phyloP scores from a whole-genome alignment of 2,113 vertebrate species.

The Struthio camelus region DNA sequence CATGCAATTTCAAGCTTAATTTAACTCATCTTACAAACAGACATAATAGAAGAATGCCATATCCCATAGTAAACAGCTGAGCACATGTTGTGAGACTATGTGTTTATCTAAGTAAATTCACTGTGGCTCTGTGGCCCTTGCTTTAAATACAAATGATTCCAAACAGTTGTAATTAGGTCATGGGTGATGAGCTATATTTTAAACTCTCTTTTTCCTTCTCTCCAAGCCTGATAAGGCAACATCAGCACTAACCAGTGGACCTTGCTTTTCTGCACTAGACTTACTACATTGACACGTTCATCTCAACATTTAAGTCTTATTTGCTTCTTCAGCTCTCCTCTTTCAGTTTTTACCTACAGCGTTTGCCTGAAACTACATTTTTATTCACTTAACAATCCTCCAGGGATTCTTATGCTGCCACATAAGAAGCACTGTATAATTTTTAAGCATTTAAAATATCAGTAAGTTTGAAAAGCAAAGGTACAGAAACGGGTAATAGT shows the following conservation, averaged over 20 bases:
- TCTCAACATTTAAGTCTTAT: background rate
- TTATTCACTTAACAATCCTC: background rate
- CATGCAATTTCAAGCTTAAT: conserved; percentile 69
- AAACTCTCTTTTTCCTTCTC: background rate
- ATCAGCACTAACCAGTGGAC: background rate
- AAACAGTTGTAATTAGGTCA: background rate
- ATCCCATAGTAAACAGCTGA: conserved; percentile 17
- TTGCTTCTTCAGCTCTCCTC: background rate
- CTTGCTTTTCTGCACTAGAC: background rate
- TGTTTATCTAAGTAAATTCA: conserved; percentile 36
- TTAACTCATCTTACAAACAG: conserved; percentile 52
- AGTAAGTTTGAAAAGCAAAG: background rate
- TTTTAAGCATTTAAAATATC: background rate
- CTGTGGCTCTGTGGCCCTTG: background rate
- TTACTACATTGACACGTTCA: background rate
- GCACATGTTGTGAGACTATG: background rate
- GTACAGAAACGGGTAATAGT: background rate
- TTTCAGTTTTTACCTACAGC: background rate
- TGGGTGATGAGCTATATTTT: background rate
- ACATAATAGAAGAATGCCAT: conserved; percentile 6
- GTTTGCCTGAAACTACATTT: background rate
- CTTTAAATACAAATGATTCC: background rate
- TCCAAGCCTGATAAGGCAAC: background rate
- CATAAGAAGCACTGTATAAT: background rate
- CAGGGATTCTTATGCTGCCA: background rate